Evolutionary conservation across 2,888 invertebrate genomes (phyloP), one percentile per base, ranked within the genome.

Genomic region (Chloromyia formosa): DNA sequence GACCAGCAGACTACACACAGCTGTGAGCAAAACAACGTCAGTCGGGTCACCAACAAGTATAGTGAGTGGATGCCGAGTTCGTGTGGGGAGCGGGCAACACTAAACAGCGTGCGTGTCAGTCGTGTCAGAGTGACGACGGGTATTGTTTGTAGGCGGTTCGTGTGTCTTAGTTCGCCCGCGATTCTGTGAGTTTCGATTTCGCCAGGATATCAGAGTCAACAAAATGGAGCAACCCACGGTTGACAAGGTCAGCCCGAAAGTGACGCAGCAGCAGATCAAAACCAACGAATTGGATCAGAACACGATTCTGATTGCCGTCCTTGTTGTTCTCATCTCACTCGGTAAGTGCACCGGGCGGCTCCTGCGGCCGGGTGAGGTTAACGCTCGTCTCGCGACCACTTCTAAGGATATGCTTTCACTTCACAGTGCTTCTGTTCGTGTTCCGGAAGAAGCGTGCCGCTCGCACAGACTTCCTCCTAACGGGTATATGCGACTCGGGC

Each of bases 401-500:
- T 2, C 27, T 54, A 27, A 18, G 4, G 53, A 40, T 10, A 9
- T 23, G 10, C 16, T 49, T n/a, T 49, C 49, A n/a, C 2, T n/a
- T 79, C 80, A 14, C 71, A 85, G 85, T 83, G 0, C 76, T 85
- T 23, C 82, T 82, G 78, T 80, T 82, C 1, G 81, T 84, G 23
- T 78, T 83, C 35, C 82, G 82, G 27, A 81, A 80, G 72, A 81
- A 82, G 42, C 81, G 82, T 7, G 77, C 82, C n/a, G 81, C 87
- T 7, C 88, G 92, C 35, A 88, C 89, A 53, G 90, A 90, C 78
- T 88, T 97, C 66, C 85, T 97, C 74, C 82, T 97, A 12, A 91
- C 93, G 72, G 98, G 98, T 1, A 87, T 96, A 1, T 93, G 93
- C 79, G 95, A 96, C 82, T 91, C 94, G 40, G 97, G 97, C 18